These are phyloP conservation scores for Mesochorus sp. DNA, from an alignment of 2,888 invertebrate species.

Conservation along the genomic window DNA sequence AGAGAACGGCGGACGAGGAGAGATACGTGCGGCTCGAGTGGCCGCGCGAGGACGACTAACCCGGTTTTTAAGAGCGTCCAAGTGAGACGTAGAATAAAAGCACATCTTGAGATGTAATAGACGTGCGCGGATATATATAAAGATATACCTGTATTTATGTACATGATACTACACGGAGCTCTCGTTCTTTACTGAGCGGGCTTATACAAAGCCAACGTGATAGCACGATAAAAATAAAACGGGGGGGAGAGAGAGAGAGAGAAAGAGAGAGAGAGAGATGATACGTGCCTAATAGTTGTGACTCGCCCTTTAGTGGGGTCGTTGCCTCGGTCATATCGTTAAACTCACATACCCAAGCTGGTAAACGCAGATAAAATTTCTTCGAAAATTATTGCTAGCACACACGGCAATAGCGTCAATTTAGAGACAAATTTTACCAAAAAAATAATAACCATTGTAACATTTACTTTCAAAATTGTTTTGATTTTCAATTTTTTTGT, in stretches of 20 bases:
- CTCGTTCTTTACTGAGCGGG: not conserved
- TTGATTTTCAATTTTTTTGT: not conserved
- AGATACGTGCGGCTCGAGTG: constrained; percentile 15
- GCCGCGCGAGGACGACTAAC: constrained; percentile 60
- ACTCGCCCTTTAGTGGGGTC: constrained; percentile 43
- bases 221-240: not conserved
- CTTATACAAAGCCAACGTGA: not conserved
- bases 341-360: constrained; percentile 32
- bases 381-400: too few species aligned
- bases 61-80: constrained; percentile 59
- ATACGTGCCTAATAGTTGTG: not conserved
- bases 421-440: not conserved
- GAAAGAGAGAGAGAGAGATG: constrained; percentile 28
- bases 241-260: constrained; percentile 19
- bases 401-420: not conserved
- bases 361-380: too few species aligned
- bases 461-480: not conserved
- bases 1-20: constrained; percentile 3
- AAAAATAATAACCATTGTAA: not conserved
- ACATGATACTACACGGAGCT: not conserved
- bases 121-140: constrained; percentile 4
- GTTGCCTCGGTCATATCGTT: constrained; percentile 34
- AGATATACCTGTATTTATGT: constrained; percentile 2
- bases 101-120: constrained; percentile 31
- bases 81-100: constrained; percentile 58